Evolutionary conservation across 2,888 invertebrate genomes (phyloP).

Genomic region (Synanthedon andrenaeformis): DNA sequence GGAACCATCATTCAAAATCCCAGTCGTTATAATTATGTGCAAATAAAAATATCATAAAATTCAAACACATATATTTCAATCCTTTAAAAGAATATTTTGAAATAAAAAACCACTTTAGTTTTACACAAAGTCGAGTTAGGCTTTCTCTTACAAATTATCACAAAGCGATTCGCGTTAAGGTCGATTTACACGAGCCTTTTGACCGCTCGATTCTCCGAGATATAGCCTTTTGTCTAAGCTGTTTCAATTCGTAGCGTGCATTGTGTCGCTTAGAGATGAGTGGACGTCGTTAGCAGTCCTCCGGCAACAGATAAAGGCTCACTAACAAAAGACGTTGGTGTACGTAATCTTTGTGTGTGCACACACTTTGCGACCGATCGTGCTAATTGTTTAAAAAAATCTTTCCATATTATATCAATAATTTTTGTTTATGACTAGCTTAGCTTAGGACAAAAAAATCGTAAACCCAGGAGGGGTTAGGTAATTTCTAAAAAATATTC

Average conservation of each 20-base stretch:
- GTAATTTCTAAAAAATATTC: no score
- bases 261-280: constrained; percentile 57
- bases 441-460: no score
- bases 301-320: constrained; percentile 49
- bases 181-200: constrained; percentile 43
- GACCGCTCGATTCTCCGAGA: constrained; percentile 30
- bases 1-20: no score
- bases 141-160: background rate
- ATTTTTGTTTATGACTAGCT: no score
- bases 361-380: constrained; percentile 26
- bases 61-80: no score
- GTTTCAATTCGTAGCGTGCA: constrained; percentile 58
- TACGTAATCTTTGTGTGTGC: constrained; percentile 37
- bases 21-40: no score
- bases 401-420: no score
- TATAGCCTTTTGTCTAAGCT: constrained; percentile 53
- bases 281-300: constrained; percentile 61
- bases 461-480: no score
- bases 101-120: no score
- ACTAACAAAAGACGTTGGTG: constrained; percentile 53
- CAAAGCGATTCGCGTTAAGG: constrained; percentile 30
- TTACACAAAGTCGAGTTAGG: no score
- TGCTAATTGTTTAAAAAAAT: background rate
- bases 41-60: no score
- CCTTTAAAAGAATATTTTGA: no score